Evolutionary conservation across 2,113 vertebrate species (phyloP).

Genomic region (Silurus meridionalis): DNA sequence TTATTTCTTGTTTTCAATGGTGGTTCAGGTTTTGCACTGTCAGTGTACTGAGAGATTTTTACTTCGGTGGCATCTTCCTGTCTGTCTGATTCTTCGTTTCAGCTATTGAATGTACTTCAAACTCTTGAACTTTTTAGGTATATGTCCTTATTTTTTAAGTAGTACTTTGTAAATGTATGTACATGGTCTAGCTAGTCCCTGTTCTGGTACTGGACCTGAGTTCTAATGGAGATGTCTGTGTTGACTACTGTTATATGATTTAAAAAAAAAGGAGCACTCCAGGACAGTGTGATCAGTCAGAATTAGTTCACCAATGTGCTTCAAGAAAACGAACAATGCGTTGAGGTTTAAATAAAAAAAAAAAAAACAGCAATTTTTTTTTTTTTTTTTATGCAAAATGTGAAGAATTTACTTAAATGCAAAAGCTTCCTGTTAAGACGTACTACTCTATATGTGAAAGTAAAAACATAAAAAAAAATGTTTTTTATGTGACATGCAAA

Average conservation of each 20-base stretch:
- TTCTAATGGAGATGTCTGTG: conserved; percentile 38
- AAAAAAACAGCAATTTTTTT: conserved; percentile 30
- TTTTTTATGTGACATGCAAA: conserved; percentile 37
- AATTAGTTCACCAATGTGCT: conserved; percentile 55
- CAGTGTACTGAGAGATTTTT: conserved; percentile 66
- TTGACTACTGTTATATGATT: conserved; percentile 39
- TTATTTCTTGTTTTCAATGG: conserved; percentile 64
- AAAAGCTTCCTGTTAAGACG: conserved; percentile 43
- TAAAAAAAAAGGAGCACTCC: conserved; percentile 41
- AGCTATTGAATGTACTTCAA: conserved; percentile 76
- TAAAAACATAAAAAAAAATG: conserved; percentile 30
- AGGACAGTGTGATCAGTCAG: conserved; percentile 55
- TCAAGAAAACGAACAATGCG: conserved; percentile 40
- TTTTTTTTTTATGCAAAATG: conserved; percentile 47
- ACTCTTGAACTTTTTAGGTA: conserved; percentile 70
- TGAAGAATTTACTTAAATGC: conserved; percentile 45
- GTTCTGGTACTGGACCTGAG: conserved; percentile 68
- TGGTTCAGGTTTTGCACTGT: conserved; percentile 64
- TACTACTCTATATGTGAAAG: conserved; percentile 43
- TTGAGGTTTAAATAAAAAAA: conserved; percentile 26
- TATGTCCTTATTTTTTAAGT: conserved; percentile 71
- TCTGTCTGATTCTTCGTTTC: conserved; percentile 66
- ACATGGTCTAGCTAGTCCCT: conserved; percentile 70
- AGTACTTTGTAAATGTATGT: conserved; percentile 72
- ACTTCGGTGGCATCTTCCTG: conserved; percentile 66